Conservation (phyloP, 2,113 vertebrate genomes). For the Onychorhynchus coronatus region DNA sequence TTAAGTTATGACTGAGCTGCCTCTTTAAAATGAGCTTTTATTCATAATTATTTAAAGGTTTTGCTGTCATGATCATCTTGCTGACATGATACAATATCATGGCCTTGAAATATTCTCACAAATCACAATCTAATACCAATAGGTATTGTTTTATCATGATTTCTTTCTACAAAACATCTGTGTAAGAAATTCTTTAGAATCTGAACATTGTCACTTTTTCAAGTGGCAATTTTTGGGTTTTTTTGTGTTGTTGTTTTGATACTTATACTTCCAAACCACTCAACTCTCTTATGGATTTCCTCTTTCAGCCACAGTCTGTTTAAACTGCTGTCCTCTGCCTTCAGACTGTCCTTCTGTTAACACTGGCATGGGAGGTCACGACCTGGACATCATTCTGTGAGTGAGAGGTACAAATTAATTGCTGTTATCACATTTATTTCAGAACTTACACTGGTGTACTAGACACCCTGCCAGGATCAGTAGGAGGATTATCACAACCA, state of each 20-base stretch:
- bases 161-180: not conserved
- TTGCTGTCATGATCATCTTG: not conserved
- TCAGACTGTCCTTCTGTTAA: not conserved
- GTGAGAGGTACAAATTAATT: not conserved
- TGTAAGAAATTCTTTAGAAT: not conserved
- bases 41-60: not conserved
- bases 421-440: not conserved
- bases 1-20: not conserved
- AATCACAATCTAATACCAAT: not conserved
- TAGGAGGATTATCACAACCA: not conserved
- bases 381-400: not conserved
- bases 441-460: not conserved
- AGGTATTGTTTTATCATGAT: too few species aligned
- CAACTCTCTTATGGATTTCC: rapidly evolving
- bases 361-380: not conserved
- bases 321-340: too few species aligned
- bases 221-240: not conserved
- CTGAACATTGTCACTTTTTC: not conserved
- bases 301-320: rapidly evolving
- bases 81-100: not conserved
- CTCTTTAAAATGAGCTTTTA: not conserved
- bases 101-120: not conserved
- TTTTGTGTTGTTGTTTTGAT: too few species aligned
- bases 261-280: not conserved
- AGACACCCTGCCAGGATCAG: too few species aligned